phyloP scores from a whole-genome alignment of 2,113 vertebrate species.

The Dromaius novaehollandiae region DNA sequence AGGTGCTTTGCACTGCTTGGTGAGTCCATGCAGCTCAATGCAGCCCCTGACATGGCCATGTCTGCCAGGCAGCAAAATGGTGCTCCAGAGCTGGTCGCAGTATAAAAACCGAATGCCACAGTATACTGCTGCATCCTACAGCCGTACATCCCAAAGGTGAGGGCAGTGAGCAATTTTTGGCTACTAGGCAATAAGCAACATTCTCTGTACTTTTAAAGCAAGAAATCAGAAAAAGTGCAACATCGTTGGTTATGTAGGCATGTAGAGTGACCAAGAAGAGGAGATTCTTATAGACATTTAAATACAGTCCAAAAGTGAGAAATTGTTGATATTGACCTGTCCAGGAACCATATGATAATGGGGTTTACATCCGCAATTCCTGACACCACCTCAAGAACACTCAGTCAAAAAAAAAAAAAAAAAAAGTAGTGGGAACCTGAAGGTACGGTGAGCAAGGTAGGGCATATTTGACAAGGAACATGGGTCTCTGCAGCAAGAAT shows the following conservation, averaged over 20 bases:
- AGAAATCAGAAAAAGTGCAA: neutral
- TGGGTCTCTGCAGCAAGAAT: neutral
- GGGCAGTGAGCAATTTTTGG: neutral
- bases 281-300: neutral
- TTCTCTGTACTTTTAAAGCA: neutral
- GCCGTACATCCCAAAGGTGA: neutral
- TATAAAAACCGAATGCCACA: neutral
- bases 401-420: neutral
- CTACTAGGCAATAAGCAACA: neutral
- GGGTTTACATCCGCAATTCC: neutral
- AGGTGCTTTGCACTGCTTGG: accelerated
- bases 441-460: neutral
- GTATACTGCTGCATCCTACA: neutral
- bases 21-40: no score
- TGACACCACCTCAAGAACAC: neutral
- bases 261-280: neutral
- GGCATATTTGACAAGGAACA: accelerated
- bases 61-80: neutral
- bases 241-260: neutral
- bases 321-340: neutral
- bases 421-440: neutral
- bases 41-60: accelerated
- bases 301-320: neutral
- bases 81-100: accelerated
- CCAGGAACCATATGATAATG: neutral